These are phyloP conservation scores for Turdus rufiventris DNA, from an alignment of 2,113 vertebrate species.

Conservation along the genomic window DNA sequence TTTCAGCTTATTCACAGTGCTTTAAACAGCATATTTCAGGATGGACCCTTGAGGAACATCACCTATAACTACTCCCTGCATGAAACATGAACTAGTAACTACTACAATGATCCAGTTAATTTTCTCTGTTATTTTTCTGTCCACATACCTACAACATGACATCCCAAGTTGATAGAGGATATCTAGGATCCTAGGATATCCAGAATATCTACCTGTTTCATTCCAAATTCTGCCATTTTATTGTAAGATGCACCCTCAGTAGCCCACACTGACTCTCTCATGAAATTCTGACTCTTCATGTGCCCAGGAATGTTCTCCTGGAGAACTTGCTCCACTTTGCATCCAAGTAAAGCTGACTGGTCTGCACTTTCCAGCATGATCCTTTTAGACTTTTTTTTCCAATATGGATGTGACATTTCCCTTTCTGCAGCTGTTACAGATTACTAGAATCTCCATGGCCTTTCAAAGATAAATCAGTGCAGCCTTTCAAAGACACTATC, in stretches of 20 bases:
- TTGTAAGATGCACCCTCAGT: fast-evolving
- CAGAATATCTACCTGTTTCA: not conserved
- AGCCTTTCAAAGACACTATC: not conserved
- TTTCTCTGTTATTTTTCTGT: not conserved
- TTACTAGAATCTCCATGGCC: not conserved
- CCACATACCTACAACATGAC: not conserved
- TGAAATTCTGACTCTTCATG: not conserved
- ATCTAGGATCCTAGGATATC: no score
- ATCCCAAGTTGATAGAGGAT: not conserved
- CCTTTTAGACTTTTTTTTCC: not conserved
- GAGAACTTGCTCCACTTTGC: not conserved
- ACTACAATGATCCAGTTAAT: not conserved
- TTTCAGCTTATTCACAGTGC: not conserved
- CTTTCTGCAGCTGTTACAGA: not conserved
- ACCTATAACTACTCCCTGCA: fast-evolving
- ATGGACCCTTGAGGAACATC: not conserved
- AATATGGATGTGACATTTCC: not conserved
- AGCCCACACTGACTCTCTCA: not conserved
- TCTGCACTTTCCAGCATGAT: not conserved
- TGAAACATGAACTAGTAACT: not conserved
- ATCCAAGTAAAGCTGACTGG: not conserved
- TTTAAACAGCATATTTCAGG: not conserved
- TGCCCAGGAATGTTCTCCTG: not conserved
- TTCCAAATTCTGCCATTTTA: not conserved
- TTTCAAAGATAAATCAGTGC: not conserved